Conservation (phyloP, 2,113 vertebrate species). For the Silurus glanis region DNA sequence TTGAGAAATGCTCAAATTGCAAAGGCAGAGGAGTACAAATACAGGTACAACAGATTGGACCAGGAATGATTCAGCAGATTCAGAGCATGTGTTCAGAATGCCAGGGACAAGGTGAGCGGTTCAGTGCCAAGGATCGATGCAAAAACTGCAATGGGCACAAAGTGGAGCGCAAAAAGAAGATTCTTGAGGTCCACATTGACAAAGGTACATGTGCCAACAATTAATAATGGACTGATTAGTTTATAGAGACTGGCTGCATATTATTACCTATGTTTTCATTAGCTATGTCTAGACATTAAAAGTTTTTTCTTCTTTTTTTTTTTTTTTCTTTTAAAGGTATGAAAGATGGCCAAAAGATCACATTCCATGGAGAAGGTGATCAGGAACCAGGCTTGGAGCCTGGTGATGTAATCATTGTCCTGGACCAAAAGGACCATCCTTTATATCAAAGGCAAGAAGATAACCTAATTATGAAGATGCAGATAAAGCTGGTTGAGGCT, state of each 20-base stretch:
- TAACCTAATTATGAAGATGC: conserved; percentile 85
- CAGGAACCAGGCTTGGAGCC: conserved; percentile 94
- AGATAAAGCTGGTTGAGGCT: conserved; percentile 87
- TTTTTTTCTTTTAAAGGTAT: conserved; percentile 75
- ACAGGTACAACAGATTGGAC: conserved; percentile 90
- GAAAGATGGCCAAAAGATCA: conserved; percentile 93
- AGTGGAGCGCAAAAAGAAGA: conserved; percentile 91
- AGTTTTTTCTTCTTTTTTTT: background rate
- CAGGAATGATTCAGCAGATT: conserved; percentile 96
- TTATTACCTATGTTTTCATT: background rate
- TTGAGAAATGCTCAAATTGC: conserved; percentile 89
- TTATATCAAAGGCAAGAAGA: conserved; percentile 84
- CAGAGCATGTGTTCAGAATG: conserved; percentile 92
- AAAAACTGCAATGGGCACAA: conserved; percentile 88
- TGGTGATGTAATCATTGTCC: conserved; percentile 90
- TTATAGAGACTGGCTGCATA: background rate
- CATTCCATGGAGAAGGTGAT: conserved; percentile 93
- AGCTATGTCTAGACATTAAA: background rate
- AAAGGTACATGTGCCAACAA: conserved; percentile 76
- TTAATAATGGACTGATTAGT: background rate
- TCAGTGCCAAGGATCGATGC: conserved; percentile 89
- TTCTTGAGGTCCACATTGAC: conserved; percentile 93
- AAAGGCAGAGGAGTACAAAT: conserved; percentile 92
- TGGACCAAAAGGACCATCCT: conserved; percentile 89
- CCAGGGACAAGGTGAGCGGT: conserved; percentile 90